Evolutionary conservation across 64 coral and sea anemone species (phyloP).

Genomic region (Catalaphyllia jardinei): DNA sequence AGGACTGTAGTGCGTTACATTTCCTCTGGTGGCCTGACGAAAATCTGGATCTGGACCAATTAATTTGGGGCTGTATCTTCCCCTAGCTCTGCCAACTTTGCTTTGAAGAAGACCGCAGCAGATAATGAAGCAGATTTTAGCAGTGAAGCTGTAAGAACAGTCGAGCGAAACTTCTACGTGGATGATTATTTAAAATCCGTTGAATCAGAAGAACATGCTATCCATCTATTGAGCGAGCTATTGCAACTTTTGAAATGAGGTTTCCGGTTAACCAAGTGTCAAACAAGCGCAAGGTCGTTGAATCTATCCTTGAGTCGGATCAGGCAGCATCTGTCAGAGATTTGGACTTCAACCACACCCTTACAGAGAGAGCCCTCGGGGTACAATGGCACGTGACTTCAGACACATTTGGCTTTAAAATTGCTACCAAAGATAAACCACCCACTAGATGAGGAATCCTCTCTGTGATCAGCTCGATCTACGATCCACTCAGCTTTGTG

Average conservation of each 20-base stretch:
- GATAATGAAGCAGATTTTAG: too few species aligned
- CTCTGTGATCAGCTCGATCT: slow-evolving; percentile 37
- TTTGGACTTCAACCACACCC: slow-evolving; percentile 53
- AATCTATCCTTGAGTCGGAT: slow-evolving; percentile 29
- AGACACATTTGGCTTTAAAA: slow-evolving; percentile 49
- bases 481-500: slow-evolving; percentile 21
- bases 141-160: slow-evolving; percentile 42
- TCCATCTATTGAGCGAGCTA: too few species aligned
- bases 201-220: slow-evolving; percentile 50
- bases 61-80: too few species aligned
- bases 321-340: slow-evolving; percentile 16
- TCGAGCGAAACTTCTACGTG: slow-evolving; percentile 33
- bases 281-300: too few species aligned
- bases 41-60: slow-evolving; percentile 37
- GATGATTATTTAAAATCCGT: slow-evolving; percentile 54
- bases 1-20: slow-evolving; percentile 42
- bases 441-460: slow-evolving; percentile 37
- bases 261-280: too few species aligned
- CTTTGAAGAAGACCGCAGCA: too few species aligned
- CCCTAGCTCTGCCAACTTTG: too few species aligned
- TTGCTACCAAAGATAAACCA: slow-evolving; percentile 42
- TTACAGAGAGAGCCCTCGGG: slow-evolving; percentile 46
- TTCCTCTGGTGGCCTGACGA: slow-evolving; percentile 50
- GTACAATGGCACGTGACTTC: slow-evolving; percentile 55
- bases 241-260: too few species aligned